Base-by-base conservation (phyloP, 2,797 vertebrate species). In the Smutsia temminckii region DNA sequence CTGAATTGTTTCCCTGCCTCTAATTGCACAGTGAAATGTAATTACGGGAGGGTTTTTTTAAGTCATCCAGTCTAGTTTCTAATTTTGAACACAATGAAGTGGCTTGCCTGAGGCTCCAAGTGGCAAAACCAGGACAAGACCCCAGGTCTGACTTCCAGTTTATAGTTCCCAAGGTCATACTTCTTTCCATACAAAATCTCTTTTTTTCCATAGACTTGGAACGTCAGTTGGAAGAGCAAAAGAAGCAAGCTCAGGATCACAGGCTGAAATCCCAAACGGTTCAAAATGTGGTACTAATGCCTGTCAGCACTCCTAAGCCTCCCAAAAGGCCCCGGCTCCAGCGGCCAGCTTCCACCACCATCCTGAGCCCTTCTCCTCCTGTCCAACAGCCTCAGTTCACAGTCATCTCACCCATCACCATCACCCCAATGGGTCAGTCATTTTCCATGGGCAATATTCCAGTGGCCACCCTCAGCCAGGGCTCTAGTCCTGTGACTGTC, bases 371-470 rank as follows among this genome's bases (percentile, higher is more conserved):
- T 21, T 98, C 98, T 66, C 97, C 97, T 63, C 95, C 99, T 14
- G 98, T 99, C 51, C 99, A 99, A 97, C 98, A 98, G 96, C 98
- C 98, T 81, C 98, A 99, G 89, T 99, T 99, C 98, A 99, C 99
- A 0, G 99, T 99, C 95, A 98, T 99, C 94, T 98, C 99, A 0
- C 98, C 99, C 40, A 99, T 99, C 29, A 98, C 98, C 89, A 98
- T 99, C 3, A 98, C 98, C 0, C 98, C 98, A 0, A 97, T 98
- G 20, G 99, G 98, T 87, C 99, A 99, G 79, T 98, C 99, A 17
- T 99, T 99, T 92, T 99, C 99, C 6, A 97, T 99, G 77, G 97
- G 98, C 49, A 98, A 98, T 94, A 98, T 99, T 96, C 99, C 99
- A 0, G 96, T 99, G 96, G 98, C 98, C 4, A 98, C 99, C 10